phyloP scores from a whole-genome alignment of 2,888 invertebrate genomes.

The Anagyrus pseudococci region DNA sequence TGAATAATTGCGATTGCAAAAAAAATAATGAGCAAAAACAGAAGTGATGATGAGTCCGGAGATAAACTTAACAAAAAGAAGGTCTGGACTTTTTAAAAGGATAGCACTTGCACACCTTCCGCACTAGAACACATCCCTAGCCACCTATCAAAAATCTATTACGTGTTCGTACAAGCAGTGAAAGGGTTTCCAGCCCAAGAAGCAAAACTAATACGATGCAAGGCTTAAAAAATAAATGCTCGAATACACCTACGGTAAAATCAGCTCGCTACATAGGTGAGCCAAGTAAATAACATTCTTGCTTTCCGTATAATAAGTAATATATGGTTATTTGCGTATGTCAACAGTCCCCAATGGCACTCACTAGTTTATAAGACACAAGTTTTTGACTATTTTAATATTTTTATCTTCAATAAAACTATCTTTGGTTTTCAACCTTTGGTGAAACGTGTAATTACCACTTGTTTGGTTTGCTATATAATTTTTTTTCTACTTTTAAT shows the following conservation, averaged over 20 bases:
- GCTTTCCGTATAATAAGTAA: slow-evolving; percentile 42
- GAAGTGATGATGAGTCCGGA: slow-evolving; percentile 4
- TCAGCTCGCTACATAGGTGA: slow-evolving; percentile 60
- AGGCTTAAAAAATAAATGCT: slow-evolving; percentile 58
- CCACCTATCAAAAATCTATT: slow-evolving; percentile 54
- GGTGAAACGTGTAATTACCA: background rate
- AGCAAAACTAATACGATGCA: slow-evolving; percentile 63
- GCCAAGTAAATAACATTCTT: slow-evolving; percentile 58
- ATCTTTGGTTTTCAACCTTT: slow-evolving; percentile 9
- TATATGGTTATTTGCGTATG: slow-evolving; percentile 53
- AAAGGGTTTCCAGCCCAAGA: slow-evolving; percentile 62
- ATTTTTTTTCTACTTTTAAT: background rate
- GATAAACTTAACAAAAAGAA: slow-evolving; percentile 15
- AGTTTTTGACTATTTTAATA: background rate
- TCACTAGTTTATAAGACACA: slow-evolving; percentile 40
- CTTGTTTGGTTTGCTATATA: background rate
- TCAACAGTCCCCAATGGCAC: slow-evolving; percentile 52
- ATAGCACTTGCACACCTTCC: slow-evolving; percentile 60
- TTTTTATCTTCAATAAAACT: slow-evolving; percentile 5
- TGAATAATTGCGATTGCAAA: too few relatives aligned
- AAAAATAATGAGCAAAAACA: background rate
- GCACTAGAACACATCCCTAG: slow-evolving; percentile 59
- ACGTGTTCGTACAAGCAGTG: slow-evolving; percentile 60
- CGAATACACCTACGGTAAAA: slow-evolving; percentile 59
- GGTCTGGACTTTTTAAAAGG: slow-evolving; percentile 15